These are phyloP conservation scores for Spilogale gracilis DNA, from an alignment of 2,113 vertebrate genomes.

Conservation along the genomic window DNA sequence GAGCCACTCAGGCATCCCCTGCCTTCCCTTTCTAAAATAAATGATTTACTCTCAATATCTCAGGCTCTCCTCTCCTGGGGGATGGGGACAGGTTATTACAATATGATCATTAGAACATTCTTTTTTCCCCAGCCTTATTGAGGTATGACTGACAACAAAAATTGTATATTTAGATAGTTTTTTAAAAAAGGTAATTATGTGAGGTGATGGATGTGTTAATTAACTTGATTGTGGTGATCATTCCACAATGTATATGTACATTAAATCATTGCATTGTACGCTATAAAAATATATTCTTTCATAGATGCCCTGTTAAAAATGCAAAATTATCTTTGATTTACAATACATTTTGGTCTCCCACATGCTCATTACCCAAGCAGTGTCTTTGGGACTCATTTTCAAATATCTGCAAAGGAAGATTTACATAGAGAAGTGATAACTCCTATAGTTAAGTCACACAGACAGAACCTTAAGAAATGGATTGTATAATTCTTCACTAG, in stretches of 20 bases:
- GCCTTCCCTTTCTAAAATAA: not conserved
- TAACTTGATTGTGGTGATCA: not conserved
- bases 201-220: not conserved
- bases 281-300: not conserved
- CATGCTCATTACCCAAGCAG: not conserved
- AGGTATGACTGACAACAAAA: constrained; percentile 1
- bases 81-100: not conserved
- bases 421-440: not conserved
- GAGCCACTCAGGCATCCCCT: too few relatives aligned
- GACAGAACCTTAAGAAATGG: not conserved
- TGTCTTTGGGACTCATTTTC: not conserved
- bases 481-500: not conserved
- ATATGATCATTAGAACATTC: not conserved
- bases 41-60: not conserved
- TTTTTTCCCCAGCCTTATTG: not conserved
- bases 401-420: constrained; percentile 25
- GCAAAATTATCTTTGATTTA: not conserved
- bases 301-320: not conserved
- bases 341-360: not conserved
- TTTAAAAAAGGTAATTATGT: not conserved
- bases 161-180: not conserved
- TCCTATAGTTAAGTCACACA: not conserved
- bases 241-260: not conserved
- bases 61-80: not conserved
- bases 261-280: not conserved